phyloP scores from a whole-genome alignment of 2,888 invertebrate genomes.

The Scaptomyza flava region DNA sequence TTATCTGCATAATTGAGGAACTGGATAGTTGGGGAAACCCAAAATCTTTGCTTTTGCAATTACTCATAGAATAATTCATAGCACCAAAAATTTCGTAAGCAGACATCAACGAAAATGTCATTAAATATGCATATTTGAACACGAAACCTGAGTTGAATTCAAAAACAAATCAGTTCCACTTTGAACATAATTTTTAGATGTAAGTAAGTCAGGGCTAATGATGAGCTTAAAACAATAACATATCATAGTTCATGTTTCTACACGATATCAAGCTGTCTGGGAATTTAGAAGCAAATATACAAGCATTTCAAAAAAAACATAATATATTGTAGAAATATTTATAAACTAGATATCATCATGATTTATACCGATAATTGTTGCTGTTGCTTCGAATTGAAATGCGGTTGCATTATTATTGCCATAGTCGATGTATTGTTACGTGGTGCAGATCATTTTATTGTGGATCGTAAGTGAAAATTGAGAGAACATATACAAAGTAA shows the following conservation, averaged over 20 bases:
- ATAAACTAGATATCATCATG: constrained; percentile 32
- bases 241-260: not conserved
- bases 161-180: constrained; percentile 3
- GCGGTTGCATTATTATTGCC: constrained; percentile 67
- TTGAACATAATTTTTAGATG: constrained; percentile 46
- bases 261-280: constrained; percentile 9
- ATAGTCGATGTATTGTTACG: constrained; percentile 62
- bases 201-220: constrained; percentile 44
- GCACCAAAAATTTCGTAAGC: constrained; percentile 7
- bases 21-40: not conserved
- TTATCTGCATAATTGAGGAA: not conserved
- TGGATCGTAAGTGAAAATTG: constrained; percentile 55
- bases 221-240: not conserved
- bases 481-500: not conserved
- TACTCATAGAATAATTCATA: not conserved
- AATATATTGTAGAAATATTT: not conserved
- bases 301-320: not conserved
- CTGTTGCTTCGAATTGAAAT: constrained; percentile 54
- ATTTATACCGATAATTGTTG: constrained; percentile 64
- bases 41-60: not conserved
- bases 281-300: not conserved
- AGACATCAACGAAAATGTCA: constrained; percentile 3
- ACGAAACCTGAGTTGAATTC: constrained; percentile 41
- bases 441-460: constrained; percentile 54
- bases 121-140: constrained; percentile 31